Conservation (phyloP, 2,113 vertebrate genomes). For the Malurus melanocephalus region DNA sequence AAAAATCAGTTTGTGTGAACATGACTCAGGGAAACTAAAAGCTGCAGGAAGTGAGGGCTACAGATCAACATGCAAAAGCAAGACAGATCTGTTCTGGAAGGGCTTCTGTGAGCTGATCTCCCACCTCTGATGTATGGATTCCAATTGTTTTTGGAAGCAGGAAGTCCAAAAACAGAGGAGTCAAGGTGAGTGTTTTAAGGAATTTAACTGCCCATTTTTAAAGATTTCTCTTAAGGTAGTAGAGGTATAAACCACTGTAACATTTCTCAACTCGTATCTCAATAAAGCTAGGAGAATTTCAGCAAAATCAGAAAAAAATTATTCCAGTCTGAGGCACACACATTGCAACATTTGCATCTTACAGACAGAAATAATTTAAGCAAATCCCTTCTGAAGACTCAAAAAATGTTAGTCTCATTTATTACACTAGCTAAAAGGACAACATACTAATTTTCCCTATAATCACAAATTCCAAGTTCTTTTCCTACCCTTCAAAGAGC, state of each 20-base stretch:
- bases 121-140: not conserved
- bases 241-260: not conserved
- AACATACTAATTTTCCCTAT: not conserved
- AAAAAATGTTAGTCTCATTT: not conserved
- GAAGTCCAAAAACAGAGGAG: not conserved
- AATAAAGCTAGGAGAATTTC: not conserved
- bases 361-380: constrained; percentile 4
- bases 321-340: constrained; percentile 43
- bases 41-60: not conserved
- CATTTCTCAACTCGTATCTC: not conserved
- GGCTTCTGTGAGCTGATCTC: not conserved
- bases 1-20: not conserved
- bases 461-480: not conserved
- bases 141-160: not conserved
- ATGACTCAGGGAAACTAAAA: not conserved
- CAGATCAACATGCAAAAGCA: not conserved
- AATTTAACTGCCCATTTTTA: not conserved
- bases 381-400: not conserved
- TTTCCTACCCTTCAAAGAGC: not conserved
- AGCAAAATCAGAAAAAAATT: not conserved
- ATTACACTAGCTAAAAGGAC: not conserved
- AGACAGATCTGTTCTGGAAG: not conserved
- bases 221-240: not conserved
- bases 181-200: not conserved
- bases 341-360: not conserved